These are phyloP conservation scores for Tetragonula clypearis DNA, from an alignment of 1,140 invertebrate genomes.

Conservation along the genomic window DNA sequence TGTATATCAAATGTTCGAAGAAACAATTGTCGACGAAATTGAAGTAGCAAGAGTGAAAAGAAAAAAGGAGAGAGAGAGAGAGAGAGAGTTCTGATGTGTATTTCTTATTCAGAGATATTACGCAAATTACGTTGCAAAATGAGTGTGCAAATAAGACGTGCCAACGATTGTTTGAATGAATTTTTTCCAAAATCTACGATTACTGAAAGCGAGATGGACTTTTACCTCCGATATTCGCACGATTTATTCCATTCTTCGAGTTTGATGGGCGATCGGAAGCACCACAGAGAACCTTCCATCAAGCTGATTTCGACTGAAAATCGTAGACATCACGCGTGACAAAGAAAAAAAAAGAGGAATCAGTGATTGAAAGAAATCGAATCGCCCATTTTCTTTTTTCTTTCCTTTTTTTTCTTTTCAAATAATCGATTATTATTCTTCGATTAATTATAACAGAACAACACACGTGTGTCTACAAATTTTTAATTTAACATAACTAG, in stretches of 20 bases:
- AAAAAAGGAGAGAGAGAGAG: no score
- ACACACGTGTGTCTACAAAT: no score
- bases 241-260: neutral
- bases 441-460: no score
- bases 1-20: neutral
- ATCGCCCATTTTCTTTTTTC: neutral
- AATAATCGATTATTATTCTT: neutral
- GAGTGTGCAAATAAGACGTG: no score
- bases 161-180: neutral
- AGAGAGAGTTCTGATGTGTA: neutral
- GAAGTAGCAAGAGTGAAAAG: neutral
- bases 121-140: no score
- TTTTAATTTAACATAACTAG: no score
- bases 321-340: neutral
- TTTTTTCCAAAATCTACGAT: neutral
- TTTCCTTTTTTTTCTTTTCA: neutral
- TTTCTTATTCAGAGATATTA: neutral
- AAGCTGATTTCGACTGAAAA: neutral
- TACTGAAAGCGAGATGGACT: neutral
- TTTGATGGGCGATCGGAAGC: neutral
- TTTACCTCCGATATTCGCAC: neutral
- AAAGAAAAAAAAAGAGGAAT: neutral
- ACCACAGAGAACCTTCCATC: neutral
- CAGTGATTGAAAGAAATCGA: neutral
- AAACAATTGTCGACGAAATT: neutral